Base-by-base conservation (phyloP, 2,888 invertebrate species). In the Nomada fucata region DNA sequence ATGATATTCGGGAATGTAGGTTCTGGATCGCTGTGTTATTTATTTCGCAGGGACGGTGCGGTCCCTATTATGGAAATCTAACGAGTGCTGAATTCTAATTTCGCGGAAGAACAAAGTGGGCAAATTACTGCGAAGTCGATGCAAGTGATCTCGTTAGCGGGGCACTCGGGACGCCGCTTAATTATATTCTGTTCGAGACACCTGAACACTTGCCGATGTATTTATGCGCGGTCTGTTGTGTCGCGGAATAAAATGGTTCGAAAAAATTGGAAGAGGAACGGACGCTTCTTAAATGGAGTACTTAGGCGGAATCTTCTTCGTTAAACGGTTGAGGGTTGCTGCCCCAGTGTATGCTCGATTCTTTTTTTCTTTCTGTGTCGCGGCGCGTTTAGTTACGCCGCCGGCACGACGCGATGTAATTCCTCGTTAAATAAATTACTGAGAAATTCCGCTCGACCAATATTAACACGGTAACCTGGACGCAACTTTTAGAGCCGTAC, bases 391-490 rank as follows among this genome's bases (percentile, higher is more conserved):
- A 55, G 55, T 68, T 55, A 55, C 15, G 23, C n/a, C 23, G 18
- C 55, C 18, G 23, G 68, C 55, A 23, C 18, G 55, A 11, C 4
- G 55, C 42, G 23, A 55, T 42, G 36, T 53, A 67, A 53, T 67
- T 68, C 11, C 55, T 53, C 55, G 42, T 55, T 68, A 68, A 68
- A 68, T 68, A 55, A 68, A 68, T 68, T 68, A 55, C 68, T 55
- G 55, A 42, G 36, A 55, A 55, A 42, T 68, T 68, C 11, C 55
- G 42, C 11, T 23, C 18, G 18, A 20, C 18, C 18, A 20, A 68
- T 36, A 55, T 55, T 55, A 68, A 55, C 55, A 55, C 55, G 53
- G 18, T 68, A 55, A 42, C 67, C 67, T 36, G 36, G 52, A 53
- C 52, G 20, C 11, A 29, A 36, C 42, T 68, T 68, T 55, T 55